Evolutionary conservation across 2,888 invertebrate genomes (phyloP).

Genomic region (Stenoptilia bipunctidactyla): DNA sequence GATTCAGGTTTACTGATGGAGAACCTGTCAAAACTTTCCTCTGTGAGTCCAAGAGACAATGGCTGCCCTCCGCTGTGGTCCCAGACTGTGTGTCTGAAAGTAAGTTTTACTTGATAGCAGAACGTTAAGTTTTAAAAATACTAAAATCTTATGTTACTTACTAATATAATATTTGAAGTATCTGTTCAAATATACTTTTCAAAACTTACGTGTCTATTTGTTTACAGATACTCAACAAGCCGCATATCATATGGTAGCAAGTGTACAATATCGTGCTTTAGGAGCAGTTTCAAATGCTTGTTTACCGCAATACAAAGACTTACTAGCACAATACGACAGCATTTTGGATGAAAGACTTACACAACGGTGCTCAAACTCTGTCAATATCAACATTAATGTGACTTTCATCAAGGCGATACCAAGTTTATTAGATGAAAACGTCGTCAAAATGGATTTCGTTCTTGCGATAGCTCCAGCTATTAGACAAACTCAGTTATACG

Average conservation of each 20-base stretch:
- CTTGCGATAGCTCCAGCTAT: constrained; percentile 89
- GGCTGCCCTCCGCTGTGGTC: constrained; percentile 90
- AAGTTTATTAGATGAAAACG: constrained; percentile 85
- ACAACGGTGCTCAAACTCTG: constrained; percentile 88
- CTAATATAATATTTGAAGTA: constrained; percentile 2
- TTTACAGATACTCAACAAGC: constrained; percentile 89
- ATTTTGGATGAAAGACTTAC: constrained; percentile 86
- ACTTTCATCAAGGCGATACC: constrained; percentile 88
- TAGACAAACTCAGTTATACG: constrained; percentile 91
- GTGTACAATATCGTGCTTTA: constrained; percentile 88
- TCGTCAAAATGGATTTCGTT: constrained; percentile 91
- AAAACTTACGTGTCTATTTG: too few species aligned
- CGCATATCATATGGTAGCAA: constrained; percentile 91
- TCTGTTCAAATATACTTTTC: too few species aligned
- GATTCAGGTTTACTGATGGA: constrained; percentile 92
- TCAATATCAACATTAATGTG: constrained; percentile 95
- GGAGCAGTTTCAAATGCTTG: constrained; percentile 90
- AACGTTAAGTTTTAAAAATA: background rate
- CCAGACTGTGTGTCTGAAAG: constrained; percentile 96
- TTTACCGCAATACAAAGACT: constrained; percentile 86
- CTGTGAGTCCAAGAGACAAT: constrained; percentile 84
- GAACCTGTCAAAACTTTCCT: constrained; percentile 88
- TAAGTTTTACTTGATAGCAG: constrained; percentile 41
- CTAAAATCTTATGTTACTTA: background rate
- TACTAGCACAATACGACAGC: constrained; percentile 83